Base-by-base conservation (phyloP, 1,140 invertebrate species). In the Wasmannia auropunctata region DNA sequence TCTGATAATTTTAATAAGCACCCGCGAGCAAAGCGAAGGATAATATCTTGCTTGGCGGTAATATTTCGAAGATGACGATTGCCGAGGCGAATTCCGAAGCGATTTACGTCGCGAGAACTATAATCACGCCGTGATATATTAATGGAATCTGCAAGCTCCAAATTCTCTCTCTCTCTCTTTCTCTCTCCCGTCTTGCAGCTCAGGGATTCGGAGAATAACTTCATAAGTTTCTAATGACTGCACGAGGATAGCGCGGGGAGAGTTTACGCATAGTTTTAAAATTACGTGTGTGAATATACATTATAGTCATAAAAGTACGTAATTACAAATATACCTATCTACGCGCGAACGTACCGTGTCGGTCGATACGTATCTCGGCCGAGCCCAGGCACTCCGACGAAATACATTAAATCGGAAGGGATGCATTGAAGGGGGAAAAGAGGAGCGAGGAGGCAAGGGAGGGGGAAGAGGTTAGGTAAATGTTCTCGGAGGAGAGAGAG, bases 321-420 rank as follows among this genome's bases (percentile, higher is more conserved):
- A 77, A 83, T 84, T 87, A 80, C 76, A 74, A 81, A 76, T 70
- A 69, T 46, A 88, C 43, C 81, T 75, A 83, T 54, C n/a, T 63
- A 63, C 76, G 85, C 67, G 11, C 62, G 43, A 54, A 51, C 43
- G 40, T 25, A 31, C 67, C 54, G 31, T 19, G 49, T 11, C 37
- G 87, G 58, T 85, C 86, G 86, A 87, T 79, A 87, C 49, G 28
- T 77, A 37, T 74, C 65, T 46, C 49, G 58, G 10, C 46, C 31
- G 56, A 54, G 40, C 31, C 31, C 28, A 63, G 76, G 43, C 43
- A 49, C 14, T 37, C 63, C 51, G 28, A 60, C 49, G 34, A 69
- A 25, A 80, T 74, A 75, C 88, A 67, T 65, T 69, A 86, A 80
- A 63, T 85, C 80, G 43, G 80, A 76, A 28, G n/a, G 11, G 11